These are phyloP conservation scores for Drosophila takahashii DNA, from an alignment of 1,140 invertebrate genomes.

Conservation along the genomic window DNA sequence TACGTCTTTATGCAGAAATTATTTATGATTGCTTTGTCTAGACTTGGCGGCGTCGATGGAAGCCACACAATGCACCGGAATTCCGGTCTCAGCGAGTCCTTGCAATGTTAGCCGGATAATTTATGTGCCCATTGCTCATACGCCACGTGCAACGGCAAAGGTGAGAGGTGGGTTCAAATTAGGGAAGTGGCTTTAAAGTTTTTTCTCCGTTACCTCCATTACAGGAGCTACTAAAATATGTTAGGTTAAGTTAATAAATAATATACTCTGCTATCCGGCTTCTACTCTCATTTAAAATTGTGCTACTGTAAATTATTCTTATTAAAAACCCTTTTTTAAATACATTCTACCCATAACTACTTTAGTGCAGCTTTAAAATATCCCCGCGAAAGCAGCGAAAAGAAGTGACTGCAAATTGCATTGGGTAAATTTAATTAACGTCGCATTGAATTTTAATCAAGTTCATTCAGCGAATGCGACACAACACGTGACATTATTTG, in stretches of 20 bases:
- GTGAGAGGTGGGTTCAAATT: slow-evolving; percentile 25
- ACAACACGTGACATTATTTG: slow-evolving; percentile 78
- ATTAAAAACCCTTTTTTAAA: not conserved
- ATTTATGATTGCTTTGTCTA: slow-evolving; percentile 83
- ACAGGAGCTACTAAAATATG: not conserved
- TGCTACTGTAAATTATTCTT: not conserved
- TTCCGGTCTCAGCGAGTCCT: slow-evolving; percentile 56
- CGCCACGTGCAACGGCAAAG: slow-evolving; percentile 56
- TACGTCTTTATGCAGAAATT: slow-evolving; percentile 80
- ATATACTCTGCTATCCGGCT: too few species aligned
- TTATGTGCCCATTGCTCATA: slow-evolving; percentile 72
- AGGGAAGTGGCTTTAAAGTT: not conserved
- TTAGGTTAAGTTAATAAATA: not conserved
- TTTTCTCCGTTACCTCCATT: not conserved
- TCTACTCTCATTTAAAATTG: too few species aligned
- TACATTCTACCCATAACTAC: not conserved
- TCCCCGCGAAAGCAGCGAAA: slow-evolving; percentile 6
- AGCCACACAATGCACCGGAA: slow-evolving; percentile 77
- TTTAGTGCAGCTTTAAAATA: slow-evolving; percentile 20
- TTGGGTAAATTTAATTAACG: slow-evolving; percentile 80
- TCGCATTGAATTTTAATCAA: slow-evolving; percentile 81
- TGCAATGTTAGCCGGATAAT: slow-evolving; percentile 54
- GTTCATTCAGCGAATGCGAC: slow-evolving; percentile 73
- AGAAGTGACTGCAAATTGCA: slow-evolving; percentile 62
- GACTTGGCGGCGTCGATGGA: slow-evolving; percentile 58